Evolutionary conservation across 2,797 vertebrate species (phyloP), one percentile per base, ranked within the genome.

Genomic region (Sebastes diploproa): DNA sequence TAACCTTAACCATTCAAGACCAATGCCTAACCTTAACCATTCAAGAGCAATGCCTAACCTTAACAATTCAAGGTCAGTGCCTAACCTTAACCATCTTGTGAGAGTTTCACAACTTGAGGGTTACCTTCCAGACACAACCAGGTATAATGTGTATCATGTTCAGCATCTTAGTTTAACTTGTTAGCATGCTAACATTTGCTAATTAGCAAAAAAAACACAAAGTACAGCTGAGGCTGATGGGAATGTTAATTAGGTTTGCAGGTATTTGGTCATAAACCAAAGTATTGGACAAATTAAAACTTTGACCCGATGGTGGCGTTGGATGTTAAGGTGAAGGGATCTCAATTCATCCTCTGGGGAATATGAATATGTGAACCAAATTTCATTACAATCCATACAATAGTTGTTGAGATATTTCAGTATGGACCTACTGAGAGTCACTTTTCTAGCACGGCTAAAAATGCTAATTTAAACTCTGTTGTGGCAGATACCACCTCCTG

Each of bases 1-100:
- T 36, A 36, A 36, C 11, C 34, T 12, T 12, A 36, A 36, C 34
- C 34, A 36, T 12, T 0, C 4, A 0, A 36, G 34, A 0, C 0
- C 11, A 36, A 36, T 12, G 12, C 34, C 2, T 5, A 36, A 36
- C 12, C 36, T 2, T 13, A 36, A 36, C 36, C 36, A 36, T 36
- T 36, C 4, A 0, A 36, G 34, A 0, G 0, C 38, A 16, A 16
- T 42, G 38, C 38, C 38, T 16, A 42, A 42, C 38, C 42, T 46
- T 2, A 46, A 46, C 42, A 1, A 46, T 46, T 46, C 1, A 7
- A 46, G 42, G 42, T 46, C 42, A 46, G 6, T 18, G 42, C 42
- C 42, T 46, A 7, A 46, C 42, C 42, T 46, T 18, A 18, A 46
- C 42, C 42, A 46, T 46, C 42, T 46, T 18, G 6, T 3, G 0